Evolutionary conservation across 2,888 invertebrate species (phyloP).

Genomic region (Polydesmus complanatus): DNA sequence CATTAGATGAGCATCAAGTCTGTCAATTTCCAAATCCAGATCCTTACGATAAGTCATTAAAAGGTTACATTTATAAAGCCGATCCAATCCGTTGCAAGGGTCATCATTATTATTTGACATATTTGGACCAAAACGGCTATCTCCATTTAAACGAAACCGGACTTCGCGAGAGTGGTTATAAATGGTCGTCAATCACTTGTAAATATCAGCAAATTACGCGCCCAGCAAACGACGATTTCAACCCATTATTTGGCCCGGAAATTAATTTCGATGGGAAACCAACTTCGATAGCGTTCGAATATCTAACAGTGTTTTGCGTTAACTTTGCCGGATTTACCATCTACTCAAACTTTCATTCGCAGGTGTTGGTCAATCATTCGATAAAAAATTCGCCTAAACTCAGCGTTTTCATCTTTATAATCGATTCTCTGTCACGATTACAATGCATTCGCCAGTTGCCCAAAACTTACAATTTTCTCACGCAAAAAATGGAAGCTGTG

Average conservation of each 20-base stretch:
- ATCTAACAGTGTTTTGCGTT: conserved; percentile 40
- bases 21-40: conserved; percentile 21
- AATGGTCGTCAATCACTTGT: conserved; percentile 4
- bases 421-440: conserved; percentile 71
- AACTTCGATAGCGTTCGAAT: conserved; percentile 30
- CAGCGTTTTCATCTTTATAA: conserved; percentile 64
- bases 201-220: conserved; percentile 6
- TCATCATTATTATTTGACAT: conserved; percentile 16
- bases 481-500: conserved; percentile 45
- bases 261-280: neutral
- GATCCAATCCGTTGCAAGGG: conserved; percentile 15
- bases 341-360: conserved; percentile 43
- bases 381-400: conserved; percentile 32
- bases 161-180: conserved; percentile 2
- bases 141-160: conserved; percentile 10
- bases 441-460: conserved; percentile 77
- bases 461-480: conserved; percentile 47
- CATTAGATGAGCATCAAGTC: conserved; percentile 17
- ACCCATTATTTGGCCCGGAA: neutral
- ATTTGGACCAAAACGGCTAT: neutral
- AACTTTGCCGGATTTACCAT: conserved; percentile 26
- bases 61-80: conserved; percentile 17
- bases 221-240: conserved; percentile 4
- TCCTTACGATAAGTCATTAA: conserved; percentile 21
- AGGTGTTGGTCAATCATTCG: neutral